phyloP scores from a whole-genome alignment of 2,888 invertebrate species.

The Opisthograptis luteolata region DNA sequence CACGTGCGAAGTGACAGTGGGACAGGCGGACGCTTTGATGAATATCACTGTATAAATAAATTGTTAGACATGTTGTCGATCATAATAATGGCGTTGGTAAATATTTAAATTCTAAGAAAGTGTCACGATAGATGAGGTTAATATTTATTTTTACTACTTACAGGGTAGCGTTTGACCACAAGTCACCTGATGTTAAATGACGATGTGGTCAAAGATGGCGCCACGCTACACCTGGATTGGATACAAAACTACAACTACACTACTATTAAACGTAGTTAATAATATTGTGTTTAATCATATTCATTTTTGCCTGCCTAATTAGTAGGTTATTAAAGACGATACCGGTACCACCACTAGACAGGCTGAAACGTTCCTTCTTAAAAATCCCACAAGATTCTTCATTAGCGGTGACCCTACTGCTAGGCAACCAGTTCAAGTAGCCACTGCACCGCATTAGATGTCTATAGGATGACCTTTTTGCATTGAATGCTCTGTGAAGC shows the following conservation, averaged over 20 bases:
- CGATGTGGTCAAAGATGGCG: no score
- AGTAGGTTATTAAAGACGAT: no score
- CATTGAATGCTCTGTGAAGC: conserved; percentile 13
- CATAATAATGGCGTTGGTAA: conserved; percentile 17
- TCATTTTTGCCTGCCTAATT: no score
- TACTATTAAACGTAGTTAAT: no score
- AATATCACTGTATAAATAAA: conserved; percentile 7
- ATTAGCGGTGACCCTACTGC: background rate
- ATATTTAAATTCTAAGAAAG: conserved; percentile 27
- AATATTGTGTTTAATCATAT: no score
- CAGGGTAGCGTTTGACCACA: no score
- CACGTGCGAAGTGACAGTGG: conserved; percentile 24
- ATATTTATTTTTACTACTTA: no score
- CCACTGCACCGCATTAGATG: conserved; percentile 5
- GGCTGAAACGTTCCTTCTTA: background rate
- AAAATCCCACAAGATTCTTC: background rate
- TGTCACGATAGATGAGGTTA: no score
- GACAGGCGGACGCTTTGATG: conserved; percentile 17
- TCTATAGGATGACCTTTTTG: conserved; percentile 6
- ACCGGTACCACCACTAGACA: no score
- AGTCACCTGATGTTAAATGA: no score
- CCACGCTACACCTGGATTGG: no score
- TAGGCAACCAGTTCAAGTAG: background rate
- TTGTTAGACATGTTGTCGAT: conserved; percentile 6
- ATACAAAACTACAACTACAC: no score